Conservation (phyloP, 2,113 vertebrate species). For the Gymnocephalus cernua region DNA sequence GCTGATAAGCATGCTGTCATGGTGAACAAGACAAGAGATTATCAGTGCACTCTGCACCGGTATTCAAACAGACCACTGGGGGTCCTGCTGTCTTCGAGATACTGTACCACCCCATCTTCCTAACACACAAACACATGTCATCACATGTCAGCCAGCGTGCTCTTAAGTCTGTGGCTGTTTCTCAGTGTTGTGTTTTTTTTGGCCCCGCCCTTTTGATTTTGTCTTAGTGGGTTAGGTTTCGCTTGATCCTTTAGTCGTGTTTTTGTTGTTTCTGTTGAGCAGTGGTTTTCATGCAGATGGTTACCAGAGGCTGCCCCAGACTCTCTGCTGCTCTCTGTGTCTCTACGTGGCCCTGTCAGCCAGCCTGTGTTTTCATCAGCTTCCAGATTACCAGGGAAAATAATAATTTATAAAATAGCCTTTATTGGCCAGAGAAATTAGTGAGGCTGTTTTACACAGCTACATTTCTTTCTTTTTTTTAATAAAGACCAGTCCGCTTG, state of each 20-base stretch:
- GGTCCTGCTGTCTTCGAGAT: slow-evolving; percentile 72
- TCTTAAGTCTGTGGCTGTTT: slow-evolving; percentile 8
- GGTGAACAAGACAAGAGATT: slow-evolving; percentile 68
- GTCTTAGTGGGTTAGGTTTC: slow-evolving; percentile 1
- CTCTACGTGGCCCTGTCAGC: not conserved
- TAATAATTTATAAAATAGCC: slow-evolving; percentile 60
- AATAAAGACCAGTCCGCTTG: slow-evolving; percentile 71
- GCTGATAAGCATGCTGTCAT: slow-evolving; percentile 72
- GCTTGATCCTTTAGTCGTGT: not conserved
- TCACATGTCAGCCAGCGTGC: slow-evolving; percentile 8
- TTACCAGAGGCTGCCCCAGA: not conserved
- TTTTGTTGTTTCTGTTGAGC: slow-evolving; percentile 47
- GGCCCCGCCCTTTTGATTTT: not conserved
- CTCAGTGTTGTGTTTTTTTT: not conserved
- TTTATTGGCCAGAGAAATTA: slow-evolving; percentile 61
- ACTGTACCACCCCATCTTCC: slow-evolving; percentile 18
- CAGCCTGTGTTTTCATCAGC: not conserved
- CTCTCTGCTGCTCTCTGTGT: not conserved
- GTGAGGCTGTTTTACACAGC: slow-evolving; percentile 52
- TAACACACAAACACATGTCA: slow-evolving; percentile 32
- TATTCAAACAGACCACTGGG: slow-evolving; percentile 28
- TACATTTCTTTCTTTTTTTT: slow-evolving; percentile 62
- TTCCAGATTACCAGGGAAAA: slow-evolving; percentile 47
- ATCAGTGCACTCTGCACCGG: slow-evolving; percentile 55
- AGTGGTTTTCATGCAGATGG: slow-evolving; percentile 54